phyloP scores from a whole-genome alignment of 2,113 vertebrate species.

The Sula dactylatra region DNA sequence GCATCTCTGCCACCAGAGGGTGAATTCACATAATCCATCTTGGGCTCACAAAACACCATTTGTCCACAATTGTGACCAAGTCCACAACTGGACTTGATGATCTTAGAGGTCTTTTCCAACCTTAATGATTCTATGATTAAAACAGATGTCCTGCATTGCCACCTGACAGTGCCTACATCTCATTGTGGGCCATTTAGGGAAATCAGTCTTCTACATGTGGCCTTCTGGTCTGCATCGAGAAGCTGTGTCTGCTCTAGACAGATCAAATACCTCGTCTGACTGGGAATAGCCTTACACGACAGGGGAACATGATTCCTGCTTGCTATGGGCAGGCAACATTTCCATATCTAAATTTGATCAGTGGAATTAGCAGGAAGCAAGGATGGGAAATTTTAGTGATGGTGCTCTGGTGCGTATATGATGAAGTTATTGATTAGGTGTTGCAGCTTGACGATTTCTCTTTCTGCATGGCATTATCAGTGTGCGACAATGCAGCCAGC shows the following conservation, averaged over 20 bases:
- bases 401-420: rapidly evolving
- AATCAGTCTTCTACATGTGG: neutral
- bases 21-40: neutral
- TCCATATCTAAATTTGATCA: neutral
- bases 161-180: neutral
- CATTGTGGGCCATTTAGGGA: rapidly evolving
- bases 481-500: neutral
- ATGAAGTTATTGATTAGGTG: neutral
- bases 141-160: neutral
- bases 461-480: neutral
- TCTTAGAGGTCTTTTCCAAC: no score
- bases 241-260: neutral
- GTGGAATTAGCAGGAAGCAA: neutral
- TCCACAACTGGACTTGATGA: no score
- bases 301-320: neutral
- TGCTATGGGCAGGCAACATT: neutral
- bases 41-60: neutral
- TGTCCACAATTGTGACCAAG: no score
- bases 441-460: neutral
- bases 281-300: neutral
- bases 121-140: no score
- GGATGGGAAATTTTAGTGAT: neutral
- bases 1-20: neutral
- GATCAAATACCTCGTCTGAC: neutral
- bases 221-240: neutral